phyloP scores from a whole-genome alignment of 2,888 invertebrate species.

The Siphlonurus alternatus region DNA sequence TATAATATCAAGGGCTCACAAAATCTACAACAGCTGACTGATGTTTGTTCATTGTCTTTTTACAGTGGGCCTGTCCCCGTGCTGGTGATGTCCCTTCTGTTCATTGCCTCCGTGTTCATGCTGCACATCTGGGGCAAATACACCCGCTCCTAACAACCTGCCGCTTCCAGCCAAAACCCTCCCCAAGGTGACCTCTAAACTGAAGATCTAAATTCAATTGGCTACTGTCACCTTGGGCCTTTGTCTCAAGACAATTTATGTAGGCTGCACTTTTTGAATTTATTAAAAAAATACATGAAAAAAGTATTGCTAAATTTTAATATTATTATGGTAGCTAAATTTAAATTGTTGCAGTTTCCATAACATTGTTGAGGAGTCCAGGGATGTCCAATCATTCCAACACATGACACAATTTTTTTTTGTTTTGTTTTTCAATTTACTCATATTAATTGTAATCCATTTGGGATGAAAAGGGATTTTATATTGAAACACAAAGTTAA shows the following conservation, averaged over 20 bases:
- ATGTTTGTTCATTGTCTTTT: conserved; percentile 23
- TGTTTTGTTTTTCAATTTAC: neutral
- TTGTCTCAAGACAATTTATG: neutral
- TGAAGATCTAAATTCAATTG: neutral
- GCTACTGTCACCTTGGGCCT: neutral
- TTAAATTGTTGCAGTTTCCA: too few relatives aligned
- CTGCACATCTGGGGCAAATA: conserved; percentile 99
- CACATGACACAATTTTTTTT: neutral
- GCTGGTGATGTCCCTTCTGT: conserved; percentile 94
- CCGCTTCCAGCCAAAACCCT: neutral
- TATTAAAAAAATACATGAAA: too few relatives aligned
- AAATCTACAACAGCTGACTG: too few relatives aligned
- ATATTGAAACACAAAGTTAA: neutral
- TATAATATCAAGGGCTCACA: too few relatives aligned
- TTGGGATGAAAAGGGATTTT: neutral
- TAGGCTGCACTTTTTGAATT: too few relatives aligned
- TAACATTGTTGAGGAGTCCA: neutral
- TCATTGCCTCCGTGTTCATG: conserved; percentile 99
- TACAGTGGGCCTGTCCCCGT: conserved; percentile 97
- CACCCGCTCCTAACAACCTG: conserved; percentile 53
- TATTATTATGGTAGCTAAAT: too few relatives aligned
- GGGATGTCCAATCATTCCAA: conserved; percentile 1
- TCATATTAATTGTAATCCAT: neutral
- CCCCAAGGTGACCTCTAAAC: neutral
- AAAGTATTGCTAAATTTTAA: too few relatives aligned